Evolutionary conservation across 2,113 vertebrate species (phyloP).

Genomic region (Hippopotamus amphibius): DNA sequence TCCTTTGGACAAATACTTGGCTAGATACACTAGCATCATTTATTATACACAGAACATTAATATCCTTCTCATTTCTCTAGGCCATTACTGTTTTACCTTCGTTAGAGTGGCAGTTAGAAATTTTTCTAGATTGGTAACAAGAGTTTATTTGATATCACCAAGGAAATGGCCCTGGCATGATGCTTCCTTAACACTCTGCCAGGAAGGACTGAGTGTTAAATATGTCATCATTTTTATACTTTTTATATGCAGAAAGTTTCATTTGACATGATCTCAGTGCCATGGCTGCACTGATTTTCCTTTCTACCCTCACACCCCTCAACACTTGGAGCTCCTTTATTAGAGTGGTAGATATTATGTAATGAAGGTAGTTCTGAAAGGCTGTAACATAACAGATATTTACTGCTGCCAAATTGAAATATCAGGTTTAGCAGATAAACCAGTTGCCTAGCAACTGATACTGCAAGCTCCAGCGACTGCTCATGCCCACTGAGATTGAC

Average conservation of each 20-base stretch:
- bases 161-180: constrained; percentile 65
- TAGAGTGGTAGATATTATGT: constrained; percentile 75
- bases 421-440: constrained; percentile 76
- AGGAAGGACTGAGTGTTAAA: constrained; percentile 63
- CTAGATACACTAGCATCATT: constrained; percentile 21
- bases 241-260: constrained; percentile 70
- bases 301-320: constrained; percentile 64
- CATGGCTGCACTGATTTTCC: constrained; percentile 76
- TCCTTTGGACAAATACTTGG: constrained; percentile 65
- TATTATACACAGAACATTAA: constrained; percentile 79
- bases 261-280: constrained; percentile 79
- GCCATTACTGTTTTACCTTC: constrained; percentile 55
- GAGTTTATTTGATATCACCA: constrained; percentile 60
- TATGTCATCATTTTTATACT: constrained; percentile 60
- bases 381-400: constrained; percentile 75
- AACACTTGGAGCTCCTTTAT: constrained; percentile 70
- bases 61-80: constrained; percentile 74
- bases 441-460: constrained; percentile 86
- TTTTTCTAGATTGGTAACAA: constrained; percentile 72
- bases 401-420: constrained; percentile 75
- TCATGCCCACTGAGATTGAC: constrained; percentile 74
- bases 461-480: constrained; percentile 71
- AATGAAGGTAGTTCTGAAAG: constrained; percentile 71
- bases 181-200: constrained; percentile 70
- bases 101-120: constrained; percentile 50